A percentile compares a stretch with the other conserved stretches of the same genome.
These are phyloP conservation scores for Andrena haemorrhoa DNA, from an alignment of 2,888 invertebrate genomes.

Conservation along the genomic window DNA sequence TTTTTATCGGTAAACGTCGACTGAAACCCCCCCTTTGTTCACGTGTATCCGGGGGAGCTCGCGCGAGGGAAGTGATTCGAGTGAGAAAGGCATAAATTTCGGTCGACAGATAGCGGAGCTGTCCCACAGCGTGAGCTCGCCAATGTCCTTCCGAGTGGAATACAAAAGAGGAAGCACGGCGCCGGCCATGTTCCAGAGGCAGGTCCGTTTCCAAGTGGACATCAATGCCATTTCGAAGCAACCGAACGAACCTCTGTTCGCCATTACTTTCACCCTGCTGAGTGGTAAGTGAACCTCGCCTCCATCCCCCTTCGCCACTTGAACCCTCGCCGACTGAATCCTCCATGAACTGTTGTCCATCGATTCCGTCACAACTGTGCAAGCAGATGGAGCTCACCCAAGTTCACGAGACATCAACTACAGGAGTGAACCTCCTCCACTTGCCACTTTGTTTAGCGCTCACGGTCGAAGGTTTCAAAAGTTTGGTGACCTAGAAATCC, in stretches of 20 bases:
- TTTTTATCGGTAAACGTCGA: constrained; percentile 95
- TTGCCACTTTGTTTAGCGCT: too few species aligned
- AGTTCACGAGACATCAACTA: too few species aligned
- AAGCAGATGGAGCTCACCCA: too few species aligned
- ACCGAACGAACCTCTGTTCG: constrained; percentile 92
- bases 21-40: not conserved
- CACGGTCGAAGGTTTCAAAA: too few species aligned
- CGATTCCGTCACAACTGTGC: too few species aligned
- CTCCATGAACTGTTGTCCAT: too few species aligned
- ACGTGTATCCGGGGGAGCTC: not conserved
- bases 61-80: too few species aligned
- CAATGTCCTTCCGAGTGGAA: constrained; percentile 99
- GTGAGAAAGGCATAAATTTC: not conserved
- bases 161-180: constrained; percentile 97
- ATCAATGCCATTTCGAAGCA: constrained; percentile 94
- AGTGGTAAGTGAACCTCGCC: constrained; percentile 89
- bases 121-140: constrained; percentile 98
- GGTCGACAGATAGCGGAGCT: constrained; percentile 92
- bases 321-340: not conserved
- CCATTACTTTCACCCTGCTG: constrained; percentile 96
- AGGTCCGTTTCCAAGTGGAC: constrained; percentile 97
- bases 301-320: not conserved
- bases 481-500: too few species aligned
- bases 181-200: constrained; percentile 98
- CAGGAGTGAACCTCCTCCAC: too few species aligned